Evolutionary conservation across 2,797 vertebrate species (phyloP), one percentile per base, ranked within the genome.

Genomic region (Phrynocephalus guinanensis): DNA sequence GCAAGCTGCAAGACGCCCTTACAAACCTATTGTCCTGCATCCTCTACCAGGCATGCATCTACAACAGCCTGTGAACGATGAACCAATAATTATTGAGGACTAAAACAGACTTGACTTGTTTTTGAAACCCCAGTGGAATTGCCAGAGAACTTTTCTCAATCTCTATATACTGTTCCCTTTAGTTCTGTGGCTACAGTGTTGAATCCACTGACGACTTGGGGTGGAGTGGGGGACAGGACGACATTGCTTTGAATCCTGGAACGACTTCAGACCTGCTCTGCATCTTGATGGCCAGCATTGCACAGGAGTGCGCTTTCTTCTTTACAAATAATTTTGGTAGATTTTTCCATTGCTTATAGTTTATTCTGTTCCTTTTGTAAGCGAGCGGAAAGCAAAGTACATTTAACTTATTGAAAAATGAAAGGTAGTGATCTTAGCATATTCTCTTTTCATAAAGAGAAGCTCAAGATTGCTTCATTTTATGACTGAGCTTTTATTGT

Each of bases 361-460:
- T 86, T 86, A 88, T 79, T 95, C 95, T 90, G 94, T 95, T 94
- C 95, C 95, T 97, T 97, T 96, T 96, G 97, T 97, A 96, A 97
- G 95, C 94, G 92, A 95, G 93, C 93, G 94, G 91, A 82, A 95
- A 90, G 90, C 86, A 93, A 93, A 94, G 92, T 96, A 95, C 93
- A 96, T 97, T 97, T 98, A 98, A 98, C 97, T 98, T 98, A 98
- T 98, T 98, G 97, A 97, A 96, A 97, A 97, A 95, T 85, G 94
- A 95, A 91, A 90, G 93, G 91, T 95, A 95, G 95, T 90, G 88
- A 86, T 94, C 93, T 94, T 95, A 96, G 95, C 26, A 94, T 95
- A 95, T 97, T 97, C 97, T 98, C 97, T 98, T 97, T 97, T 92
- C 92, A 96, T 97, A 97, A 97, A 97, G 91, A 97, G 98, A 97